A percentile compares a stretch with the other conserved stretches of the same genome.
phyloP scores from a whole-genome alignment of 2,113 vertebrate species.

The Pseudolaguvia tuberculata region DNA sequence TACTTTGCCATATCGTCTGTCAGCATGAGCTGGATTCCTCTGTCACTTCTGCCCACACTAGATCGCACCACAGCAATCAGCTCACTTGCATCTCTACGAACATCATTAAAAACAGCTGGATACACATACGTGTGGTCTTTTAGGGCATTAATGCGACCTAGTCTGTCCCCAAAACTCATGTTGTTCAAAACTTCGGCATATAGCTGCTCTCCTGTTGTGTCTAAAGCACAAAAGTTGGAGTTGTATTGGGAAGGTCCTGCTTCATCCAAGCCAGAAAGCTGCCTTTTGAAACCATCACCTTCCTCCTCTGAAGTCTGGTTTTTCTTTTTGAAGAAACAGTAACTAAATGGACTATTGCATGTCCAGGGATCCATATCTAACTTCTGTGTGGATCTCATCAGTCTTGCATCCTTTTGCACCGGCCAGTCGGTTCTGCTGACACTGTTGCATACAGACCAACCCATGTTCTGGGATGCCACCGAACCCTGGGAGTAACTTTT shows the following conservation, averaged over 20 bases:
- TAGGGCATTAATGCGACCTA: constrained; percentile 78
- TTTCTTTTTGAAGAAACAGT: constrained; percentile 86
- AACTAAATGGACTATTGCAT: constrained; percentile 89
- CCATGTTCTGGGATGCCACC: constrained; percentile 67
- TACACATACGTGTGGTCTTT: constrained; percentile 83
- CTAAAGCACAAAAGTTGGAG: constrained; percentile 47
- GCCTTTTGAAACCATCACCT: constrained; percentile 55
- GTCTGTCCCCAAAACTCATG: constrained; percentile 80
- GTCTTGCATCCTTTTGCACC: constrained; percentile 78
- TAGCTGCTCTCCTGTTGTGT: constrained; percentile 58
- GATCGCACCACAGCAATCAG: constrained; percentile 88
- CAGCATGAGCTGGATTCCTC: constrained; percentile 69
- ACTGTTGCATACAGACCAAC: constrained; percentile 63
- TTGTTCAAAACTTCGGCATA: constrained; percentile 73
- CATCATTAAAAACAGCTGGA: constrained; percentile 84
- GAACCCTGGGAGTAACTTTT: constrained; percentile 91
- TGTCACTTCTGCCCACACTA: constrained; percentile 72
- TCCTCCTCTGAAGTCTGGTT: constrained; percentile 76
- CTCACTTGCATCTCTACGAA: constrained; percentile 88
- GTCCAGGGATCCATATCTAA: constrained; percentile 81
- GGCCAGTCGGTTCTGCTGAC: constrained; percentile 69
- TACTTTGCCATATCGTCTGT: constrained; percentile 82
- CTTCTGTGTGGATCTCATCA: constrained; percentile 77
- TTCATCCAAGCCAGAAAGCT: constrained; percentile 42
- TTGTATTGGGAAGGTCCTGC: constrained; percentile 49